Evolutionary conservation across 2,113 vertebrate genomes (phyloP), one percentile per base, ranked within the genome.

Genomic region (Phaethon lepturus): DNA sequence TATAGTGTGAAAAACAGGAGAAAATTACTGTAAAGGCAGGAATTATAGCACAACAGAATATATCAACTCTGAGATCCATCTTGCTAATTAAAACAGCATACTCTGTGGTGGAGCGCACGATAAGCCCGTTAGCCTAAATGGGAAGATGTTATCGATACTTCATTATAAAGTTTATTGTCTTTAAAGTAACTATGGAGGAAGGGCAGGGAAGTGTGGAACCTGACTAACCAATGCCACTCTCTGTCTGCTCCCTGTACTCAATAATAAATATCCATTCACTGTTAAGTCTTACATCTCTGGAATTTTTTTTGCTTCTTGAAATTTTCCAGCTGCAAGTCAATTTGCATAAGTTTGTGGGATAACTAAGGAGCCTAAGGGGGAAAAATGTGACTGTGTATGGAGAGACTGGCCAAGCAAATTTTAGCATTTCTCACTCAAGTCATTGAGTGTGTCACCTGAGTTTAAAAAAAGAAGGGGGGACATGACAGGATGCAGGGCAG

Each of bases 11-110:
- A 98, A 98, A 98, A 97, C 98, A 98, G 97, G 97, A 97, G 98
- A 98, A 98, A 98, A 98, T 98, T 97, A 98, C 98, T 97, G 98
- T 98, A 98, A 98, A 98, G 96, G 96, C 97, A 98, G 98, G 93
- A 98, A 98, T 98, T 98, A 98, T 98, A 98, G 96, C 97, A 98
- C 98, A 98, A 97, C 98, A 96, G 95, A 98, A 98, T 72, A 49
- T 98, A 98, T 98, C 96, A 98, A 91, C 96, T 97, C 94, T 42
- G 69, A 98, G 98, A 98, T 98, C 98, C 96, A 96, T 98, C 98
- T 98, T 98, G 95, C 97, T 98, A 98, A 98, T 98, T 98, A 98
- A 98, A 98, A 98, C 97, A 95, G 94, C 97, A 96, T 97, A 95
- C 92, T 98, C 96, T 81, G 95, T 93, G 94, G 89, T 96, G 96